phyloP scores from a whole-genome alignment of 2,113 vertebrate species.

The Megatriorchis doriae region DNA sequence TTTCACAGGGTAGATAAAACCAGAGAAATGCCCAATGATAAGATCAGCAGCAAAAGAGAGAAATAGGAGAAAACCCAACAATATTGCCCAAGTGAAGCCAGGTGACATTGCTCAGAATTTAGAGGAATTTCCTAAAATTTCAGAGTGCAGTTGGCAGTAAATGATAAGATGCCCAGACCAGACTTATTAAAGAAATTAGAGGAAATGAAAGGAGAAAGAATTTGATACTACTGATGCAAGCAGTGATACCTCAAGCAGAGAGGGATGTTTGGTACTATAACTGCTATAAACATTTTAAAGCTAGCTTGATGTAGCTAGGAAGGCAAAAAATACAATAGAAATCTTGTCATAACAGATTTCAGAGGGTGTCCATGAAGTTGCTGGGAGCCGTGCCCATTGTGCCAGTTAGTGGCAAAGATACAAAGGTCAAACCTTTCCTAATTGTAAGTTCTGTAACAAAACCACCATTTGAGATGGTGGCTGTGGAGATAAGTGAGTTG shows the following conservation, averaged over 20 bases:
- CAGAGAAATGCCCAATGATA: background rate
- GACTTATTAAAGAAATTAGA: background rate
- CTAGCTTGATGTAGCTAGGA: background rate
- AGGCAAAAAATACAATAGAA: background rate
- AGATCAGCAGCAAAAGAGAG: background rate
- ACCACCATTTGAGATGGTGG: background rate
- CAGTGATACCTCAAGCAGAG: background rate
- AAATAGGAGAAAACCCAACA: background rate
- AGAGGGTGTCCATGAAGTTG: background rate
- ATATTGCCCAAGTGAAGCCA: background rate
- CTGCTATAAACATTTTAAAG: background rate
- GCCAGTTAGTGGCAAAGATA: background rate
- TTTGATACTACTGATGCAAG: background rate
- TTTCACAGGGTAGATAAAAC: background rate
- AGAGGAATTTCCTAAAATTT: background rate
- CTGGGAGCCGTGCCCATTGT: background rate
- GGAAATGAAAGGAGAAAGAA: background rate
- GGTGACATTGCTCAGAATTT: background rate
- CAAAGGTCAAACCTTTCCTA: background rate
- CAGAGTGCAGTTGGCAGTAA: background rate
- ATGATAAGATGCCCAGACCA: background rate
- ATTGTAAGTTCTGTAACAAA: background rate
- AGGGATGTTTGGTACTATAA: background rate
- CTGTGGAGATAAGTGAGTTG: background rate
- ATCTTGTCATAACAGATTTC: background rate